A percentile compares a stretch with the other conserved stretches of the same genome.
These are phyloP conservation scores for Melanotaenia parkinsoni DNA, from an alignment of 2,797 vertebrate genomes.

Conservation along the genomic window DNA sequence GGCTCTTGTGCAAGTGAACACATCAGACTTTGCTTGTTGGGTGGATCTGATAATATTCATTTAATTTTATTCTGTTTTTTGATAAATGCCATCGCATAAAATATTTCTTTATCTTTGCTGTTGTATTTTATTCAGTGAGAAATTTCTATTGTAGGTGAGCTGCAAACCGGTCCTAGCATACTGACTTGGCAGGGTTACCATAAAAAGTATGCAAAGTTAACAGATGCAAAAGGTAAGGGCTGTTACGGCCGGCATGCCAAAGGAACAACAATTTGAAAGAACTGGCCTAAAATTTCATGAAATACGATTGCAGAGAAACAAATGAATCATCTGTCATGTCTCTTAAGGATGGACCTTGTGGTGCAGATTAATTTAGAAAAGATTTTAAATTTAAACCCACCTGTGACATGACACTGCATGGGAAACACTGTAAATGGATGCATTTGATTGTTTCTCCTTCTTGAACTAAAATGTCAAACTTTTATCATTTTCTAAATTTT, in stretches of 20 bases:
- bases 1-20: too few relatives aligned
- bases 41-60: too few relatives aligned
- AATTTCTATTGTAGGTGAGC: too few relatives aligned
- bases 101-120: background rate
- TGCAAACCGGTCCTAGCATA: too few relatives aligned
- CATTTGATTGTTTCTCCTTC: background rate
- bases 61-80: too few relatives aligned
- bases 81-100: too few relatives aligned
- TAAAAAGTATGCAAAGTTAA: too few relatives aligned
- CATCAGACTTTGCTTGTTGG: background rate
- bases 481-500: background rate
- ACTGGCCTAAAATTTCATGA: too few relatives aligned
- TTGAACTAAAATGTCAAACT: background rate
- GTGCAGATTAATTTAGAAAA: background rate
- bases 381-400: background rate
- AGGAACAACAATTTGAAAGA: too few relatives aligned
- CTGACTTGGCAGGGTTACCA: too few relatives aligned
- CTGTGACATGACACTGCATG: background rate
- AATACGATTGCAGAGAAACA: background rate
- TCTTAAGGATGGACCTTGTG: background rate
- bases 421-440: background rate
- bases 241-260: too few relatives aligned
- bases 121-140: background rate
- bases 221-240: too few relatives aligned
- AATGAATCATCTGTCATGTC: background rate